phyloP scores from a whole-genome alignment of 1,140 invertebrate species.

The Procambarus clarkii region DNA sequence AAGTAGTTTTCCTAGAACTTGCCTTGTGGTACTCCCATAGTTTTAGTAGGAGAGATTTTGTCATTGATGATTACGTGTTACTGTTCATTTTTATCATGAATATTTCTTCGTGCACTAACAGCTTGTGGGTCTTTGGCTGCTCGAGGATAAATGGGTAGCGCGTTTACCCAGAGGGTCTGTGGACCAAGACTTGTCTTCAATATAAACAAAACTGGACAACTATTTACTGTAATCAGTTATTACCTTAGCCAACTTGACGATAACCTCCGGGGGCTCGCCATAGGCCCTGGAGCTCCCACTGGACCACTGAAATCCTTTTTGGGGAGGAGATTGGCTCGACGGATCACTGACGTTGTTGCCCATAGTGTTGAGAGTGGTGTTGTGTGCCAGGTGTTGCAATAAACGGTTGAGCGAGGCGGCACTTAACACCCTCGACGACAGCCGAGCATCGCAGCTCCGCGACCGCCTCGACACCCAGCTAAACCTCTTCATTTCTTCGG shows the following conservation, averaged over 20 bases:
- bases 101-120: too few species aligned
- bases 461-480: not conserved
- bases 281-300: not conserved
- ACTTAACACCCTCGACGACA: conserved; percentile 7
- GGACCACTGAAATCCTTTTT: conserved; percentile 13
- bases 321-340: not conserved
- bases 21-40: too few species aligned
- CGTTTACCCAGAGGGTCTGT: too few species aligned
- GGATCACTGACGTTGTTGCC: not conserved
- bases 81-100: too few species aligned
- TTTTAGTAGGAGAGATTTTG: too few species aligned
- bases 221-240: not conserved
- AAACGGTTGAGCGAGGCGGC: conserved; percentile 2
- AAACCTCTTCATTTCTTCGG: not conserved
- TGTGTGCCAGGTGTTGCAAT: conserved; percentile 7
- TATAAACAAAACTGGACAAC: too few species aligned
- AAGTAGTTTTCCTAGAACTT: too few species aligned
- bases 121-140: too few species aligned
- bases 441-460: not conserved
- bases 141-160: too few species aligned
- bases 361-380: not conserved
- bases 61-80: too few species aligned
- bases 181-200: too few species aligned
- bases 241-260: conserved; percentile 31
- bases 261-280: not conserved